A percentile compares a stretch with the other conserved stretches of the same genome.
Evolutionary conservation across 2,888 invertebrate species (phyloP).

Genomic region (Syritta pipiens): DNA sequence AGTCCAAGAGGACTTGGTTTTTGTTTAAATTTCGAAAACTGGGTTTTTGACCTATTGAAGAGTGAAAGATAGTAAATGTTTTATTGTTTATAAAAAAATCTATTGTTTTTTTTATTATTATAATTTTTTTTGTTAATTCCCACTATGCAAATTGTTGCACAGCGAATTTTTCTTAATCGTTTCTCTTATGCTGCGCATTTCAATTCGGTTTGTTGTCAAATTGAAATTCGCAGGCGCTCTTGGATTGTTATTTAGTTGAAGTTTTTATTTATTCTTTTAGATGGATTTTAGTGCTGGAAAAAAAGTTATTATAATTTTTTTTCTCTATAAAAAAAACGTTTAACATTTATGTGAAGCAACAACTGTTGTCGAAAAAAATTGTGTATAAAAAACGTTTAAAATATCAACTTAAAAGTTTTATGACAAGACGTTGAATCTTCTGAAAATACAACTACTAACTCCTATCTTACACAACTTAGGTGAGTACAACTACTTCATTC

Average conservation of each 20-base stretch:
- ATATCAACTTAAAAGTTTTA: no score
- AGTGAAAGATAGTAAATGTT: constrained; percentile 29
- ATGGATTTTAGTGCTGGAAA: background rate
- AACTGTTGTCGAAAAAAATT: no score
- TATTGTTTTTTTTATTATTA: constrained; percentile 19
- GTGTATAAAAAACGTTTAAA: no score
- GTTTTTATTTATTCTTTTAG: background rate
- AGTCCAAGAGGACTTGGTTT: constrained; percentile 25
- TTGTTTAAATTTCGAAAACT: constrained; percentile 19
- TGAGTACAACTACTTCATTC: no score
- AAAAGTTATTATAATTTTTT: no score
- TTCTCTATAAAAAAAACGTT: no score
- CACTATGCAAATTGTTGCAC: constrained; percentile 47
- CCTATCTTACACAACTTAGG: no score
- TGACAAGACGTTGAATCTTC: no score
- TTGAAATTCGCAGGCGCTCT: constrained; percentile 46
- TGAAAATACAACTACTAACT: no score
- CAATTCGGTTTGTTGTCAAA: constrained; percentile 44
- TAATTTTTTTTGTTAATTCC: background rate
- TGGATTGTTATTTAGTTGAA: constrained; percentile 38
- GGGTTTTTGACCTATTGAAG: constrained; percentile 46
- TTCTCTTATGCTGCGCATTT: constrained; percentile 46
- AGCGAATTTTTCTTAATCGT: constrained; percentile 18
- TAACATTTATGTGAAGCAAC: no score
- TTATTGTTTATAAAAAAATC: constrained; percentile 5